Conservation (phyloP, 2,888 invertebrate genomes). For the Eristalis arbustorum region DNA sequence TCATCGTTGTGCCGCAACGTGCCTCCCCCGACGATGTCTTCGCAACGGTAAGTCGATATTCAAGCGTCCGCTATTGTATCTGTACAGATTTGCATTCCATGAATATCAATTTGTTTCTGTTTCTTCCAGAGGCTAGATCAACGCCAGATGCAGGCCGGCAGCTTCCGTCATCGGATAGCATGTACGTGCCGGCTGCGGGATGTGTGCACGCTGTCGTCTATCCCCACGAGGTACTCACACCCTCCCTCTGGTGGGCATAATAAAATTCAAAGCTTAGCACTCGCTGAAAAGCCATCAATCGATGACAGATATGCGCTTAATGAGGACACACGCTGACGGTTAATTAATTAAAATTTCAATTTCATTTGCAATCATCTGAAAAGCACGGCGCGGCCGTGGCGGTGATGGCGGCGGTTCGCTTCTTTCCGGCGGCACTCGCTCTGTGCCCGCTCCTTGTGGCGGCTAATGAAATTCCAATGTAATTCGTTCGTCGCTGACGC, state of each 20-base stretch:
- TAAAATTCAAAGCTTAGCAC: slow-evolving; percentile 16
- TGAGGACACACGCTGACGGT: slow-evolving; percentile 40
- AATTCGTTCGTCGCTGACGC: slow-evolving; percentile 20
- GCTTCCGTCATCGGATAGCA: slow-evolving; percentile 45
- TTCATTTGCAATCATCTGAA: slow-evolving; percentile 39
- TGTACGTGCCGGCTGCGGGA: slow-evolving; percentile 56
- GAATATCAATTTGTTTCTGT: slow-evolving; percentile 31
- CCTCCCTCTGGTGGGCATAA: neutral
- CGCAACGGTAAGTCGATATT: slow-evolving; percentile 57
- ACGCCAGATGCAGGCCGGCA: slow-evolving; percentile 28
- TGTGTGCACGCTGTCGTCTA: neutral
- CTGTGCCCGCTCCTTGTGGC: neutral
- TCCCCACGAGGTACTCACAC: neutral
- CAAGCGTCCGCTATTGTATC: neutral
- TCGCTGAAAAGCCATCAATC: slow-evolving; percentile 16
- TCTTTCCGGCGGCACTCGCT: neutral
- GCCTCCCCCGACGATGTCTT: slow-evolving; percentile 67
- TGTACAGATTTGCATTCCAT: slow-evolving; percentile 54
- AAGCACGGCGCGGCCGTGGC: neutral
- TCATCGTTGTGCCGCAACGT: slow-evolving; percentile 70
- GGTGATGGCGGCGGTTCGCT: neutral
- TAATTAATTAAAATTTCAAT: slow-evolving; percentile 60
- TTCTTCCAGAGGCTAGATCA: slow-evolving; percentile 35
- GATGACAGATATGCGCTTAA: slow-evolving; percentile 39
- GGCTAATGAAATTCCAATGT: slow-evolving; percentile 50